These are phyloP conservation scores for Nanger granti DNA, from an alignment of 2,113 vertebrate genomes.

Conservation along the genomic window DNA sequence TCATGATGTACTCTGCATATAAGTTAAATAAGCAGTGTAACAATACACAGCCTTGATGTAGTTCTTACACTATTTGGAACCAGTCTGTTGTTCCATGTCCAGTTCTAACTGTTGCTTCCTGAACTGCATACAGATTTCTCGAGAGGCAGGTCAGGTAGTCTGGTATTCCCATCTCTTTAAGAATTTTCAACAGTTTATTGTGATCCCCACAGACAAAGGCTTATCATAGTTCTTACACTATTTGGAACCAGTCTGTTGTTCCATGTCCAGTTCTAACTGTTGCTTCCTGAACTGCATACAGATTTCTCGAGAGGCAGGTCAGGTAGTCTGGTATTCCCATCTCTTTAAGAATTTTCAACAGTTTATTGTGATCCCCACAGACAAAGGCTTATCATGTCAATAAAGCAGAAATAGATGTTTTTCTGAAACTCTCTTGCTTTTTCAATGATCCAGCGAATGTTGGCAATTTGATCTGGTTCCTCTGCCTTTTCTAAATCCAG, in stretches of 20 bases:
- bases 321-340: not conserved
- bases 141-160: not conserved
- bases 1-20: not conserved
- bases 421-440: not conserved
- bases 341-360: not conserved
- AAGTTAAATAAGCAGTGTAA: not conserved
- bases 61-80: not conserved
- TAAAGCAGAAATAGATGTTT: not conserved
- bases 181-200: not conserved
- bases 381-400: not conserved
- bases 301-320: not conserved
- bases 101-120: not conserved
- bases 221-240: not conserved
- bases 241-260: not conserved
- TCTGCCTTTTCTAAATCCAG: not conserved
- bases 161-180: not conserved
- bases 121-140: not conserved
- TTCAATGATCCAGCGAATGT: accelerated
- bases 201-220: not conserved
- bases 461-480: not conserved
- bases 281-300: not conserved
- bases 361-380: not conserved
- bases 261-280: not conserved
- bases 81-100: not conserved
- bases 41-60: not conserved